Evolutionary conservation across 2,888 invertebrate genomes (phyloP).

Genomic region (Microctonus aethiopoides): DNA sequence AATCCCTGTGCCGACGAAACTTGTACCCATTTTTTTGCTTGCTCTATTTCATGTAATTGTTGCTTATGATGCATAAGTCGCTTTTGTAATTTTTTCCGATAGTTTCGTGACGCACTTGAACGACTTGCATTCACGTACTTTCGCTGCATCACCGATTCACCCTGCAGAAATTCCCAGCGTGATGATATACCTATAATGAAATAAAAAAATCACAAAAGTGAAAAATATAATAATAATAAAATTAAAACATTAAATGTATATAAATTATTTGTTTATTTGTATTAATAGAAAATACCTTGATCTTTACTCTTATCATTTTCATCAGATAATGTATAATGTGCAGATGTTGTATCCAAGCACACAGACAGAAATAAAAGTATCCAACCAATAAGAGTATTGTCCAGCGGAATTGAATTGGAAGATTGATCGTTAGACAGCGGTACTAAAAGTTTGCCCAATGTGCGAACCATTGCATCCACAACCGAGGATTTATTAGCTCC

Average conservation of each 20-base stretch:
- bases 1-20: slow-evolving; percentile 68
- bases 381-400: slow-evolving; percentile 74
- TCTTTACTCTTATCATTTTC: slow-evolving; percentile 63
- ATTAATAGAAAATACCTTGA: slow-evolving; percentile 52
- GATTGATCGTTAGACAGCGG: slow-evolving; percentile 65
- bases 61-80: slow-evolving; percentile 77
- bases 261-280: neutral
- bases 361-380: slow-evolving; percentile 80
- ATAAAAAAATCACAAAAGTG: slow-evolving; percentile 37
- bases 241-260: neutral
- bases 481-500: slow-evolving; percentile 72
- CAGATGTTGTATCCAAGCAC: slow-evolving; percentile 71
- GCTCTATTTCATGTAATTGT: slow-evolving; percentile 76
- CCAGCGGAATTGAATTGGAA: slow-evolving; percentile 51
- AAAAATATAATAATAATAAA: neutral
- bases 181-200: slow-evolving; percentile 60
- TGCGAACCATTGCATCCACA: slow-evolving; percentile 74
- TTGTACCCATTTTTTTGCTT: slow-evolving; percentile 74
- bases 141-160: slow-evolving; percentile 74
- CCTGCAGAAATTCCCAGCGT: slow-evolving; percentile 93
- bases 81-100: slow-evolving; percentile 78
- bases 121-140: slow-evolving; percentile 61
- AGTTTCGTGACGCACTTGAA: slow-evolving; percentile 68
- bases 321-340: slow-evolving; percentile 51
- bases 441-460: slow-evolving; percentile 72